Percentiles rank a stretch among this genome's conserved stretches.
These are phyloP conservation scores for Cephus runcator DNA, from an alignment of 2,888 invertebrate genomes.

Conservation along the genomic window DNA sequence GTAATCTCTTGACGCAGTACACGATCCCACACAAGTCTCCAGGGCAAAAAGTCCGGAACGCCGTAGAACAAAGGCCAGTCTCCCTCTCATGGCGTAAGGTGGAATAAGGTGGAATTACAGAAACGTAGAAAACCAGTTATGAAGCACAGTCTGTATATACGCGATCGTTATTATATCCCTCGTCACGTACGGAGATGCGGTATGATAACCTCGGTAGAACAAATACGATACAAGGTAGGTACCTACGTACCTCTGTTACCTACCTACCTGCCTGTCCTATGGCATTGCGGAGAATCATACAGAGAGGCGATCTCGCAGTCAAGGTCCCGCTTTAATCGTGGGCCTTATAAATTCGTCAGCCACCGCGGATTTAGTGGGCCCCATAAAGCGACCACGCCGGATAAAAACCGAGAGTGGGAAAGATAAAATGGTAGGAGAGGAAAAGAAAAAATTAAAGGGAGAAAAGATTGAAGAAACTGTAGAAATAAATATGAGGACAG, in stretches of 20 bases:
- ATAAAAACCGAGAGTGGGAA: too few species aligned
- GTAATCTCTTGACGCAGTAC: too few species aligned
- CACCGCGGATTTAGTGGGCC: conserved; percentile 1
- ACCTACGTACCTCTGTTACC: conserved; percentile 29
- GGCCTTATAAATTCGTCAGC: conserved; percentile 1
- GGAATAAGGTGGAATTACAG: conserved; percentile 48
- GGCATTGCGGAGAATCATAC: too few species aligned
- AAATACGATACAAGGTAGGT: conserved; percentile 48
- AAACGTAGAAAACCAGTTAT: conserved; percentile 51
- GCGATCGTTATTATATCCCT: conserved; percentile 52
- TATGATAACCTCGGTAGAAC: conserved; percentile 52
- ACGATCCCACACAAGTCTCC: not conserved
- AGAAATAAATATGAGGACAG: too few species aligned
- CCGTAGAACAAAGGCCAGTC: conserved; percentile 33
- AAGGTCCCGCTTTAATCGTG: conserved; percentile 1
- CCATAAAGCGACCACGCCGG: not conserved
- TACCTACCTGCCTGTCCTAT: conserved; percentile 6
- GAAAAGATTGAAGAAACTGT: too few species aligned
- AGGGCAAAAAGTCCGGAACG: conserved; percentile 7
- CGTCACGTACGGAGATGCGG: conserved; percentile 54
- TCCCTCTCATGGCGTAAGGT: conserved; percentile 29
- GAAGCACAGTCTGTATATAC: conserved; percentile 37
- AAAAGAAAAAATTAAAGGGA: too few species aligned
- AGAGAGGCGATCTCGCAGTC: not conserved
- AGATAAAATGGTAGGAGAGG: too few species aligned